Percentiles rank a stretch among this genome's conserved stretches.
Conservation (phyloP, 2,797 vertebrate genomes). For the Silurus lanzhouensis region DNA sequence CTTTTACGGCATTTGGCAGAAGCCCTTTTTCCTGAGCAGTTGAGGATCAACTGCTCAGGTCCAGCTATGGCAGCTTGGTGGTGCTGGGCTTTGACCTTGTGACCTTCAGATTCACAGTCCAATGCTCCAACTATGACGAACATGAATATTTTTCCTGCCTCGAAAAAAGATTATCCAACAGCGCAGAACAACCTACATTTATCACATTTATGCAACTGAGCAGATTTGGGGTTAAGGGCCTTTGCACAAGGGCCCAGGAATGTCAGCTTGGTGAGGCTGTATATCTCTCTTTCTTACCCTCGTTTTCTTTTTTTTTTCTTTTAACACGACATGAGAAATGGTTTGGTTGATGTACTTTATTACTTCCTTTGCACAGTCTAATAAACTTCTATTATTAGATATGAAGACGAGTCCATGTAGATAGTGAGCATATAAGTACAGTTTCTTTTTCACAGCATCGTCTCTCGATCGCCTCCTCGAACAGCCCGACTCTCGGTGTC, state of each 20-base stretch:
- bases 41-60: no score
- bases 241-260: no score
- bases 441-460: constrained; percentile 75
- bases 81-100: no score
- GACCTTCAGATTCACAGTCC: no score
- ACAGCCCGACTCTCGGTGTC: not conserved
- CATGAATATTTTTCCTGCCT: not conserved
- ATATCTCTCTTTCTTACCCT: not conserved
- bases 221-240: no score
- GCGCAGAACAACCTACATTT: no score
- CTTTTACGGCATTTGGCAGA: no score
- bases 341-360: constrained; percentile 71
- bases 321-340: constrained; percentile 17
- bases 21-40: no score
- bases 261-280: no score
- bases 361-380: constrained; percentile 74
- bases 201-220: no score
- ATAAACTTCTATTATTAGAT: constrained; percentile 78
- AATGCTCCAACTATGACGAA: no score
- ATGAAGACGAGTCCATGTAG: constrained; percentile 69
- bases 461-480: constrained; percentile 61
- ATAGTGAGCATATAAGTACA: constrained; percentile 73
- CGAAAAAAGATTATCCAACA: not conserved
- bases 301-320: not conserved
- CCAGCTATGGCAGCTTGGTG: no score